phyloP scores from a whole-genome alignment of 2,888 invertebrate genomes.

The Andrena marginata region DNA sequence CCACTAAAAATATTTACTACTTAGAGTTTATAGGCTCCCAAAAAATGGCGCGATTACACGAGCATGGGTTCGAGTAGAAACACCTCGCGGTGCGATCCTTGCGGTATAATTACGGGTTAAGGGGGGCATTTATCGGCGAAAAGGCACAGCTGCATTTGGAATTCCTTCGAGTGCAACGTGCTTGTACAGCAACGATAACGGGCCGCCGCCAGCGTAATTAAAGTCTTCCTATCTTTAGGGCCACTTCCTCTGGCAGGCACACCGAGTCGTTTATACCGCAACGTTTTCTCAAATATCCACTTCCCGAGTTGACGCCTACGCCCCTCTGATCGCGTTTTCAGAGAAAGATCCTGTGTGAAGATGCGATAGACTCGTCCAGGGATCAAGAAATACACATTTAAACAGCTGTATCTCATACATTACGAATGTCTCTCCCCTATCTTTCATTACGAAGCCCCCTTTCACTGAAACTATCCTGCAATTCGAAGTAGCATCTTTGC shows the following conservation, averaged over 20 bases:
- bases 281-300: slow-evolving; percentile 52
- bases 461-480: not conserved
- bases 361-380: not conserved
- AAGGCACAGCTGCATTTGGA: slow-evolving; percentile 34
- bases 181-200: slow-evolving; percentile 53
- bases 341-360: slow-evolving; percentile 7
- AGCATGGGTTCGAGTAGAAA: not conserved
- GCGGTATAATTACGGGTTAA: slow-evolving; percentile 24
- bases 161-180: slow-evolving; percentile 38
- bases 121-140: slow-evolving; percentile 23
- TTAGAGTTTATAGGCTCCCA: not conserved
- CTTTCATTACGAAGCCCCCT: slow-evolving; percentile 19
- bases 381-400: slow-evolving; percentile 39
- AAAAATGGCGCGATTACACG: not conserved
- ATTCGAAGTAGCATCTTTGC: not conserved
- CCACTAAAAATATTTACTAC: not conserved
- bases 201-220: slow-evolving; percentile 41
- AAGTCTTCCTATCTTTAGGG: slow-evolving; percentile 53
- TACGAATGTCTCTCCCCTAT: not conserved
- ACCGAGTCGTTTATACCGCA: slow-evolving; percentile 20
- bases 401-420: slow-evolving; percentile 12
- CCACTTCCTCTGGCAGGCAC: slow-evolving; percentile 35
- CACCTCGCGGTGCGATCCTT: not conserved
- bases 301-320: slow-evolving; percentile 48
- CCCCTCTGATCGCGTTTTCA: slow-evolving; percentile 4